A percentile compares a stretch with the other conserved stretches of the same genome.
These are phyloP conservation scores for Bedellia somnulentella DNA, from an alignment of 2,888 invertebrate genomes.

Conservation along the genomic window DNA sequence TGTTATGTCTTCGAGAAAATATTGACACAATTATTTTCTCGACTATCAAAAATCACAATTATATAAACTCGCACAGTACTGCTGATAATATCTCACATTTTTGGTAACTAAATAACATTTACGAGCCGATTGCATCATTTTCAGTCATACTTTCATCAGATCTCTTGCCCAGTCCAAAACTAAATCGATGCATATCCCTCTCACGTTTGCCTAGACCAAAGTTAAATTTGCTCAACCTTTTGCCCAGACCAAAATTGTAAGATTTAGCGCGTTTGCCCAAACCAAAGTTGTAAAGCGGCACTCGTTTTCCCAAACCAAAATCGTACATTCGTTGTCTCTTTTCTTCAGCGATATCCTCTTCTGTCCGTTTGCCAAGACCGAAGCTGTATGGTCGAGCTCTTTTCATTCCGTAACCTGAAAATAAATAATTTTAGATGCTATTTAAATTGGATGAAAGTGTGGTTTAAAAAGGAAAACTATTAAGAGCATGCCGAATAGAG, in stretches of 20 bases:
- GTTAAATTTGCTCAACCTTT: slow-evolving; percentile 53
- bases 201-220: slow-evolving; percentile 61
- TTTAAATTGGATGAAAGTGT: no score
- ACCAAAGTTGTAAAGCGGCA: slow-evolving; percentile 33
- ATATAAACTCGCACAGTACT: no score
- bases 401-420: slow-evolving; percentile 45
- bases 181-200: slow-evolving; percentile 49
- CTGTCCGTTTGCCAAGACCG: slow-evolving; percentile 68
- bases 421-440: no score
- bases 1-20: no score
- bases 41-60: no score
- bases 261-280: slow-evolving; percentile 26
- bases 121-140: no score
- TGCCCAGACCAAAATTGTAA: slow-evolving; percentile 49
- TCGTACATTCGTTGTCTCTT: slow-evolving; percentile 31
- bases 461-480: no score
- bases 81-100: no score
- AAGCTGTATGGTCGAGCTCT: slow-evolving; percentile 68
- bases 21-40: no score
- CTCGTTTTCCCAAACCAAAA: slow-evolving; percentile 48
- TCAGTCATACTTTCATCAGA: slow-evolving; percentile 32
- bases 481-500: no score
- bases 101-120: no score
- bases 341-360: slow-evolving; percentile 26
- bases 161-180: slow-evolving; percentile 61